Base-by-base conservation (phyloP, 2,797 vertebrate species). In the Schizothorax lantsangensis region DNA sequence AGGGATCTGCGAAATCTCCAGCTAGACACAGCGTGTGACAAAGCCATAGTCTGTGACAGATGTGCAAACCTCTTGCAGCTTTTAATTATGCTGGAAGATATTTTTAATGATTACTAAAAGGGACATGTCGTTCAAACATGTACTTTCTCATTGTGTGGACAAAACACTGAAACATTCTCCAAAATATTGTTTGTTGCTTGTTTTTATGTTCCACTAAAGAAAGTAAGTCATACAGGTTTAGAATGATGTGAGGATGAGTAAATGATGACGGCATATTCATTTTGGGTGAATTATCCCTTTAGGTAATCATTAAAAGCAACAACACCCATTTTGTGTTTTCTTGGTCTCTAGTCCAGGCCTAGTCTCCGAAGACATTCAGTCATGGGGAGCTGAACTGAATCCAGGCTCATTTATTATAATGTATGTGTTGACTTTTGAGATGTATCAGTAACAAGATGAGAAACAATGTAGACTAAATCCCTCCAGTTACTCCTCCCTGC, bases 381-480 rank as follows among this genome's bases (percentile, higher is more conserved):
- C n/a, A 45, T 5, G 36, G 23, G 62, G 52, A 82, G 30, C 66
- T 62, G 15, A 85, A 57, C 23, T n/a, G 23, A 33, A 77, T 33
- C 49, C 72, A 78, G 15, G n/a, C 64, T 15, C 52, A 57, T 72
- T 77, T 49, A 79, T 73, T 73, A 72, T 3, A 43, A 19, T 79
- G n/a, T 36, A 54, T 10, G 8, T 82, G 40, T 81, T 82, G 45
- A 33, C 72, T 57, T 84, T 14, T 79, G 36, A 66, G 57, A 77
- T 78, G 17, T 49, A 52, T 86, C 81, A 54, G 45, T 59, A 81
- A 74, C 74, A 86, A 69, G 66, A 84, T 43, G 26, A 36, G 69
- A 49, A 68, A 88, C 81, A 69, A 11, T 71, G 43, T 14, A 47
- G 64, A 72, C n/a, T 71, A 84, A 88, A 62, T 74, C 73, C 72